Conservation (phyloP, 2,113 vertebrate species). For the Dolichotis patagonum region DNA sequence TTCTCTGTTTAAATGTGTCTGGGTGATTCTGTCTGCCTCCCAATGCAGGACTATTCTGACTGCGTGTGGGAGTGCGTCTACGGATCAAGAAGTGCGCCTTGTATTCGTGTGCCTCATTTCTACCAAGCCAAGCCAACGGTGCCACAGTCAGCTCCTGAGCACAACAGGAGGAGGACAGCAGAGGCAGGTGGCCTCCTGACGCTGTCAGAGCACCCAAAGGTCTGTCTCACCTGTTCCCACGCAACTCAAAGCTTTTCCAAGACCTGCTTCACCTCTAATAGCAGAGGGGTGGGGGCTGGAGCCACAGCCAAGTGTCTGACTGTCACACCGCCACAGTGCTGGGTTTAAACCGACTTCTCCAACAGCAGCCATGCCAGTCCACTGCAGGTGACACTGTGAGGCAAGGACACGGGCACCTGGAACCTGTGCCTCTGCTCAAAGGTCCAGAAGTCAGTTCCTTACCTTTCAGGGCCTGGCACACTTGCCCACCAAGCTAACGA, state of each 20-base stretch:
- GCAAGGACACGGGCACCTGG: background rate
- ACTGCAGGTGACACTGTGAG: background rate
- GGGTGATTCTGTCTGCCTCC: background rate
- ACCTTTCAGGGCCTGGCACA: background rate
- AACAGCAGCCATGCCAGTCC: background rate
- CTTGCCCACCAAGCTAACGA: background rate
- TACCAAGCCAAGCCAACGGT: background rate
- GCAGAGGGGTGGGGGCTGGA: background rate
- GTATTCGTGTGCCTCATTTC: background rate
- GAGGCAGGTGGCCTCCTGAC: background rate
- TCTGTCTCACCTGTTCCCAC: background rate
- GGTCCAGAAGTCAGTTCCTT: background rate
- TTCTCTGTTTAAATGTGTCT: background rate
- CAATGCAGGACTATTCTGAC: background rate
- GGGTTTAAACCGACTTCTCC: background rate
- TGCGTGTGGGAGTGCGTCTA: background rate
- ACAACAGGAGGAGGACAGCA: background rate
- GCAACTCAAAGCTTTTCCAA: background rate
- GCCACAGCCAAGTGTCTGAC: background rate
- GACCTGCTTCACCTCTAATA: background rate
- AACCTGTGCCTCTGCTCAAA: background rate
- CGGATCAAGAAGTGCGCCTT: background rate
- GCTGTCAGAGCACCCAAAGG: background rate
- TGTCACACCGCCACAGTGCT: background rate
- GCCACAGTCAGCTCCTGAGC: background rate